phyloP scores from a whole-genome alignment of 2,113 vertebrate genomes.

The Thalassarche chlororhynchos region DNA sequence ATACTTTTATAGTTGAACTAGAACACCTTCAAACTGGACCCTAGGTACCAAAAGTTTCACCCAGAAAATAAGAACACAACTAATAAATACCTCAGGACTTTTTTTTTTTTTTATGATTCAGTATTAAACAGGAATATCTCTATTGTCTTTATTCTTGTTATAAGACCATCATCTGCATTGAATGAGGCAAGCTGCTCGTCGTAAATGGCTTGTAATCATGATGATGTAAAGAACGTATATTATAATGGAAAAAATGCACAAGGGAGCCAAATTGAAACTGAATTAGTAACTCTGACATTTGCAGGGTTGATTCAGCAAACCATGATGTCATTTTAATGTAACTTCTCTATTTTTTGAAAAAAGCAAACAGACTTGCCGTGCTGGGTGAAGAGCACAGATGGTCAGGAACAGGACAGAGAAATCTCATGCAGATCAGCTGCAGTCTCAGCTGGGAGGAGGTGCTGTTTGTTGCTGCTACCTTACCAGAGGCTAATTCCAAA shows the following conservation, averaged over 20 bases:
- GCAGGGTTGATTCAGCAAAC: not conserved
- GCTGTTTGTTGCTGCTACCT: not conserved
- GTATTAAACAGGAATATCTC: not conserved
- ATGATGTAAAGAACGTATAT: not conserved
- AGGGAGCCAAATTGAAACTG: not conserved
- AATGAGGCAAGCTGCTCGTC: not conserved
- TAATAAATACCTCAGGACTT: not conserved
- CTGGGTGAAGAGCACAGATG: not conserved
- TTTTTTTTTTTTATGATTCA: not conserved
- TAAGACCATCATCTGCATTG: not conserved
- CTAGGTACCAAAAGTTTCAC: not conserved
- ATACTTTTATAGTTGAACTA: not conserved
- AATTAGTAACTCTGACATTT: not conserved
- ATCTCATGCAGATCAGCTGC: not conserved
- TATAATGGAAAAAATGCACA: not conserved
- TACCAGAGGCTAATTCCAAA: not conserved
- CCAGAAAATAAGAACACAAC: not conserved
- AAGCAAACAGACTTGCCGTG: not conserved
- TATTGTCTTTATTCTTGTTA: not conserved
- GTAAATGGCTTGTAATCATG: not conserved
- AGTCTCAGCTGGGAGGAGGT: not conserved
- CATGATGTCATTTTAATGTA: not conserved
- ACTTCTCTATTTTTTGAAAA: not conserved
- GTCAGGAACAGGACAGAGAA: not conserved
- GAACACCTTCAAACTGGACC: not conserved